Conservation (phyloP, 1,140 invertebrate genomes). For the Spodoptera litura region DNA sequence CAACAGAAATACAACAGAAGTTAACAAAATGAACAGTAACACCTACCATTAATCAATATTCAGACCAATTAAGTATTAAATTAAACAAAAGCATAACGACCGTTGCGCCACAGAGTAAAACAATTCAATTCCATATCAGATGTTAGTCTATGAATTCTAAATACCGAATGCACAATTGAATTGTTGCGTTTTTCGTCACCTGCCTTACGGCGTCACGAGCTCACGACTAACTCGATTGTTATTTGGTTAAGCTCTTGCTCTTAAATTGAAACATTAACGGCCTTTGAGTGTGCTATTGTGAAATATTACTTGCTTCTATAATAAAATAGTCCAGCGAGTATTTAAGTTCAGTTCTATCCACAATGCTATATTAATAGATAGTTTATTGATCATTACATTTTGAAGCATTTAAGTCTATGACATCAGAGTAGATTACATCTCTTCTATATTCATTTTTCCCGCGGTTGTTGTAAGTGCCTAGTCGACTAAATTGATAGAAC, state of each 20-base stretch:
- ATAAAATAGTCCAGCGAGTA: no score
- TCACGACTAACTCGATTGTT: constrained; percentile 51
- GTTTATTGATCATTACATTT: no score
- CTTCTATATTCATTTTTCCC: no score
- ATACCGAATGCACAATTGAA: constrained; percentile 54
- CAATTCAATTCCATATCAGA: constrained; percentile 42
- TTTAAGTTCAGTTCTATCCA: no score
- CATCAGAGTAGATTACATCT: no score
- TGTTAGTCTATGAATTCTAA: constrained; percentile 42
- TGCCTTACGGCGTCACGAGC: constrained; percentile 50
- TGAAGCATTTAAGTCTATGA: no score
- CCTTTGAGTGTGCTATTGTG: neutral
- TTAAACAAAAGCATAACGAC: constrained; percentile 28
- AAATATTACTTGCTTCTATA: neutral
- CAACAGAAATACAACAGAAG: constrained; percentile 17
- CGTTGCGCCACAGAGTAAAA: constrained; percentile 19
- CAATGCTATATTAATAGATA: no score
- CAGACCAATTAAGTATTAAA: constrained; percentile 28
- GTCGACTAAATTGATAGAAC: no score
- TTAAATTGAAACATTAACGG: neutral
- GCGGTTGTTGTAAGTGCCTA: no score
- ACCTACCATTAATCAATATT: constrained; percentile 20
- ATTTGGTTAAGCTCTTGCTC: constrained; percentile 40
- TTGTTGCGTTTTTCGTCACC: constrained; percentile 56
- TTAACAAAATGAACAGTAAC: constrained; percentile 7